A percentile compares a stretch with the other conserved stretches of the same genome.
phyloP scores from a whole-genome alignment of 2,113 vertebrate species.

The Thamnaconus septentrionalis region DNA sequence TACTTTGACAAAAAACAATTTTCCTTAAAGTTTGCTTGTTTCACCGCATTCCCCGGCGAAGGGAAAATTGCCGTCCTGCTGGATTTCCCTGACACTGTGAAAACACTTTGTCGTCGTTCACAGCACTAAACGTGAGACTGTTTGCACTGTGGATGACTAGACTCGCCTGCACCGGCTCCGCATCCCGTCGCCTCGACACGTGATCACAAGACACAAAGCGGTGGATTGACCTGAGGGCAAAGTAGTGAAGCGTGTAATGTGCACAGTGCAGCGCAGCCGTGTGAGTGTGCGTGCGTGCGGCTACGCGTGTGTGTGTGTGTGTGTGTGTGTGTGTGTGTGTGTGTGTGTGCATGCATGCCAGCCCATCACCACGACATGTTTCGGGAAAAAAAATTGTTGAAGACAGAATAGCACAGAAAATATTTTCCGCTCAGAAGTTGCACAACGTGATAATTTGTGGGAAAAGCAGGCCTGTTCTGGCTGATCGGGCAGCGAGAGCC shows the following conservation, averaged over 20 bases:
- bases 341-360: not conserved
- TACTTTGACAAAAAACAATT: no score
- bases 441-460: not conserved
- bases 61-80: not conserved
- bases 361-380: not conserved
- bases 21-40: no score
- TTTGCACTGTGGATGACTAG: no score
- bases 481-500: not conserved
- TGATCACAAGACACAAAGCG: conserved; percentile 35
- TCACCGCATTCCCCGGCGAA: conserved; percentile 1
- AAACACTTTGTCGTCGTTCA: no score
- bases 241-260: conserved; percentile 30
- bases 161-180: conserved; percentile 1
- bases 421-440: not conserved
- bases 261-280: conserved; percentile 27
- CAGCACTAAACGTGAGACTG: not conserved
- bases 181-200: conserved; percentile 24
- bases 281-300: conserved; percentile 19
- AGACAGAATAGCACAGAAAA: no score
- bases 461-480: no score
- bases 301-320: not conserved
- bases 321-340: not conserved
- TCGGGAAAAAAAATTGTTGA: not conserved
- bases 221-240: conserved; percentile 31
- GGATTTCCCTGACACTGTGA: not conserved